Conservation (phyloP, 2,113 vertebrate genomes). For the Chaetodon trifascialis region DNA sequence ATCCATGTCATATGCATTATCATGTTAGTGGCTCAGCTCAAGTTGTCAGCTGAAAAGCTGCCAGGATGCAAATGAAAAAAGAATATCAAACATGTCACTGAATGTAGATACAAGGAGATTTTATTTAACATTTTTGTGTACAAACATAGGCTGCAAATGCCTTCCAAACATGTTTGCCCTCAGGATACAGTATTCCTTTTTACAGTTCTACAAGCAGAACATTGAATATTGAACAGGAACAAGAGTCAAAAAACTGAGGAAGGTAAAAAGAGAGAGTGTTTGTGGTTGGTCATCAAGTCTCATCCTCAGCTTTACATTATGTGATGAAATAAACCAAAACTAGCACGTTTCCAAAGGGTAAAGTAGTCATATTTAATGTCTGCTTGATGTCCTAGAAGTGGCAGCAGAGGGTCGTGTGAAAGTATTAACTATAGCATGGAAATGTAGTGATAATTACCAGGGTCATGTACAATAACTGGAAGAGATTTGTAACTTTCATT, state of each 20-base stretch:
- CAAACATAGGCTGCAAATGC: slow-evolving; percentile 85
- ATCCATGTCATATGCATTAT: no score
- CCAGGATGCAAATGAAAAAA: background rate
- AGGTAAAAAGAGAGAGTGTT: slow-evolving; percentile 64
- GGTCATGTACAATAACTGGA: slow-evolving; percentile 59
- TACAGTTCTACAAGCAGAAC: slow-evolving; percentile 82
- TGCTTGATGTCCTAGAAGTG: slow-evolving; percentile 28
- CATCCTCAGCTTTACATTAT: slow-evolving; percentile 45
- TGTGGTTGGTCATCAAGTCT: slow-evolving; percentile 64
- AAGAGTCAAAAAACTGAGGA: slow-evolving; percentile 63
- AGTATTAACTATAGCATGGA: slow-evolving; percentile 34
- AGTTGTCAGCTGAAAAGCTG: background rate
- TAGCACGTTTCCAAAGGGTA: slow-evolving; percentile 44
- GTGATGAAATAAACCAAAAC: slow-evolving; percentile 49
- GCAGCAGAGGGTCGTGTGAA: slow-evolving; percentile 35
- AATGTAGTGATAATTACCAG: slow-evolving; percentile 42
- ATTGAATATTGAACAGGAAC: slow-evolving; percentile 71
- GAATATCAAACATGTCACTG: background rate
- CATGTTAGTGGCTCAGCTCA: no score
- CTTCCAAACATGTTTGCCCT: slow-evolving; percentile 81
- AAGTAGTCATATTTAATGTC: slow-evolving; percentile 42
- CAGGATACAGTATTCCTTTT: slow-evolving; percentile 78
- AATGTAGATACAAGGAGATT: slow-evolving; percentile 84
- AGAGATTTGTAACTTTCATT: slow-evolving; percentile 53
- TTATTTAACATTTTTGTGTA: slow-evolving; percentile 87